Base-by-base conservation (phyloP, 2,888 invertebrate species). In the Heliconius ethilla region DNA sequence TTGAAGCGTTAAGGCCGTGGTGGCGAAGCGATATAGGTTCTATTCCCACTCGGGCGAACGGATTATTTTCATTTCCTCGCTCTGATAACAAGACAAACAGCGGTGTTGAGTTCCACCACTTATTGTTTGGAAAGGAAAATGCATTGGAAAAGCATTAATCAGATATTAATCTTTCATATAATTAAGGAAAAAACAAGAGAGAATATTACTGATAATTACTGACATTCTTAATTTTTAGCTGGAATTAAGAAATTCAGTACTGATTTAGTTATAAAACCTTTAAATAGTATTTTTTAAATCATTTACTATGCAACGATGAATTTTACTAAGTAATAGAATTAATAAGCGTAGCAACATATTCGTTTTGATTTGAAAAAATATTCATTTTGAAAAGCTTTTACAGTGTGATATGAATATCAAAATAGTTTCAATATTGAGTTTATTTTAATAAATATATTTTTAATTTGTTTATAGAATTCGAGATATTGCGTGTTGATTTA, bases 301-400 rank as follows among this genome's bases (percentile, higher is more conserved):
- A 25, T 63, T 27, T 11, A 25, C 62, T 13, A 63, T 13, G n/a
- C 13, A 63, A 15, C 62, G 15, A 27, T 11, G 63, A 25, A 25
- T 63, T 63, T 15, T 27, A 63, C 15, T 27, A 63, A 51, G 33
- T 66, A 66, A 66, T 22, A 66, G 66, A 22, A 22, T 66, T 66
- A 33, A 29, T 33, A 66, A 29, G 22, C 40, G 40, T 18, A 67
- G 11, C 11, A 40, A 37, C 40, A 37, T 25, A 69, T 69, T 69
- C 40, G n/a, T 11, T 69, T 69, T n/a, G 40, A 40, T 25, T 40
- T 66, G 22, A 69, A 69, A 51, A 69, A 69, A 69, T 69, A n/a
- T 13, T 33, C 18, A 9, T 22, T 65, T 18, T 66, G 65, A 29
- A 66, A 29, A 33, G 18, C 9, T 18, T 66, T 27, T 66, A 66